Evolutionary conservation across 2,113 vertebrate species (phyloP).

Genomic region (Cygnus buccinator): DNA sequence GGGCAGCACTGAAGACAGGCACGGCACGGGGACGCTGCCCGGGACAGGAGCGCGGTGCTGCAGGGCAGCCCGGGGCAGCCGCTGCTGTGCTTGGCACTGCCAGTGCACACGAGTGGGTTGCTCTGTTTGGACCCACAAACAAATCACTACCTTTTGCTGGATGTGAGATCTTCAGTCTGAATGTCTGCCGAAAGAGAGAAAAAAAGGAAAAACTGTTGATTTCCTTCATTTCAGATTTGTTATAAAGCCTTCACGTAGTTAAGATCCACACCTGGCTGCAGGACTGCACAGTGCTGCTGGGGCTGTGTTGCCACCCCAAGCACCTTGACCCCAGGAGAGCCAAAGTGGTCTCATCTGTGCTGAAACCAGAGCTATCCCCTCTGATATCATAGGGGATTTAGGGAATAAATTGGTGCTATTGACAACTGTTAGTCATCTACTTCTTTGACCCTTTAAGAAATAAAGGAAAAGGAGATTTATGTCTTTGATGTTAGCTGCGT

Average conservation of each 20-base stretch:
- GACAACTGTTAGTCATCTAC: not conserved
- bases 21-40: not conserved
- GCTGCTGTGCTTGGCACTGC: not conserved
- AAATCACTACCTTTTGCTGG: not conserved
- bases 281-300: not conserved
- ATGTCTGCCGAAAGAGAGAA: not conserved
- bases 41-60: too few species aligned
- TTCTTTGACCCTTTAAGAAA: not conserved
- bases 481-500: not conserved
- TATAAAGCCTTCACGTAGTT: not conserved
- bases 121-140: not conserved
- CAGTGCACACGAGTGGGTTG: not conserved
- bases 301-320: fast-evolving
- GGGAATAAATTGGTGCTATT: not conserved
- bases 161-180: not conserved
- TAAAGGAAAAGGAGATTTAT: not conserved
- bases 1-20: not conserved
- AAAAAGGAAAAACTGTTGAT: not conserved
- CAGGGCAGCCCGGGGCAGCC: not conserved
- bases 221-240: not conserved
- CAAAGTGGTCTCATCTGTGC: fast-evolving
- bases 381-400: not conserved
- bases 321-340: fast-evolving
- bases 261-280: too few species aligned
- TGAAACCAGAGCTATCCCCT: not conserved